Percentiles rank a stretch among this genome's conserved stretches.
phyloP scores from a whole-genome alignment of 2,113 vertebrate species.

The Falcunculus frontatus region DNA sequence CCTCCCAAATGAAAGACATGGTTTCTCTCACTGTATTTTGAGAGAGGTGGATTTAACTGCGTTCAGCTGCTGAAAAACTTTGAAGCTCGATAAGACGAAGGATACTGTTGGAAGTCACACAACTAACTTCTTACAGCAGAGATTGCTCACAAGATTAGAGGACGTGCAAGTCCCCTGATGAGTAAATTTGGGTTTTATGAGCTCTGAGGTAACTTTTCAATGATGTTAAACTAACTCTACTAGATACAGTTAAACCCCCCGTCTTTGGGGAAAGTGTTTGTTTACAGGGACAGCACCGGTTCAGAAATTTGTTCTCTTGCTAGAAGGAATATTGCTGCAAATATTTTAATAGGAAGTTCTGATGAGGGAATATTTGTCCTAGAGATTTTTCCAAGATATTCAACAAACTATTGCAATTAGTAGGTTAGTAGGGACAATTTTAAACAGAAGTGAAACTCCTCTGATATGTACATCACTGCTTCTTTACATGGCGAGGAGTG shows the following conservation, averaged over 20 bases:
- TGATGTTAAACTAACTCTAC: neutral
- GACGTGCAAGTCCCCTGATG: rapidly evolving
- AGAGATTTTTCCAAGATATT: neutral
- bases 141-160: neutral
- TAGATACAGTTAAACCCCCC: neutral
- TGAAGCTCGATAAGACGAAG: neutral
- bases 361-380: neutral
- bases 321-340: neutral
- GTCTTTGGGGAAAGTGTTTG: neutral
- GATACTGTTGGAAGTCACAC: neutral
- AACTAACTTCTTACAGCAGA: neutral
- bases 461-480: neutral
- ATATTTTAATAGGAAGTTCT: neutral
- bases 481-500: neutral
- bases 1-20: neutral
- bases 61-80: neutral
- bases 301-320: neutral
- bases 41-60: neutral
- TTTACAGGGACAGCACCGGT: neutral
- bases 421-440: neutral
- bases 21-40: neutral
- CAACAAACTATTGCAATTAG: neutral
- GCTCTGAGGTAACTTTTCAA: neutral
- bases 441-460: neutral
- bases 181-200: neutral